Evolutionary conservation across 2,113 vertebrate genomes (phyloP).

Genomic region (Dasyornis broadbenti): DNA sequence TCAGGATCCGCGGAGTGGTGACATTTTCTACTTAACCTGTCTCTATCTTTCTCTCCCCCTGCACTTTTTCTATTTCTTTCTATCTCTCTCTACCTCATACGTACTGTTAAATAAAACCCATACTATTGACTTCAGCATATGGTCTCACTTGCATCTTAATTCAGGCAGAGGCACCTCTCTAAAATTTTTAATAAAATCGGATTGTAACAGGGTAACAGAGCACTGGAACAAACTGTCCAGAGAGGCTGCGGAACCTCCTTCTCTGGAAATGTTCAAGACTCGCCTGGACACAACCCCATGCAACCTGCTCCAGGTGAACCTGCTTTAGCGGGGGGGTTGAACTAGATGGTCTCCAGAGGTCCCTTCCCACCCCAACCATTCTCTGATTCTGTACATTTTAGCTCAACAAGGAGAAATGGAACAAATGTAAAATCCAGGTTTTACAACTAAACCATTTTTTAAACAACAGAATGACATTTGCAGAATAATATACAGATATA

Average conservation of each 20-base stretch:
- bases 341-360: background rate
- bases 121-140: background rate
- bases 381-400: background rate
- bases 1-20: background rate
- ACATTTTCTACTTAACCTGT: background rate
- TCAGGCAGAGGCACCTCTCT: background rate
- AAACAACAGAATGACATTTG: background rate
- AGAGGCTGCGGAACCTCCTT: background rate
- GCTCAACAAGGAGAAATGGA: background rate
- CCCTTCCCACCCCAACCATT: background rate
- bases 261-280: background rate
- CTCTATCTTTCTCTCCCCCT: background rate
- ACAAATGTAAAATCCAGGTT: background rate
- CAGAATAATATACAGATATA: background rate
- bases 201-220: background rate
- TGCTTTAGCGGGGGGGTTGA: background rate
- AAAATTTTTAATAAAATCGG: background rate
- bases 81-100: background rate
- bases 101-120: background rate
- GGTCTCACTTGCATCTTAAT: background rate
- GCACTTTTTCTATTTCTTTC: background rate
- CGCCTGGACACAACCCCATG: rapidly evolving
- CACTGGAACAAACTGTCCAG: background rate
- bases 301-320: background rate
- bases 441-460: background rate